Base-by-base conservation (phyloP, 1,140 invertebrate species). In the Ceratosolen fusciceps region DNA sequence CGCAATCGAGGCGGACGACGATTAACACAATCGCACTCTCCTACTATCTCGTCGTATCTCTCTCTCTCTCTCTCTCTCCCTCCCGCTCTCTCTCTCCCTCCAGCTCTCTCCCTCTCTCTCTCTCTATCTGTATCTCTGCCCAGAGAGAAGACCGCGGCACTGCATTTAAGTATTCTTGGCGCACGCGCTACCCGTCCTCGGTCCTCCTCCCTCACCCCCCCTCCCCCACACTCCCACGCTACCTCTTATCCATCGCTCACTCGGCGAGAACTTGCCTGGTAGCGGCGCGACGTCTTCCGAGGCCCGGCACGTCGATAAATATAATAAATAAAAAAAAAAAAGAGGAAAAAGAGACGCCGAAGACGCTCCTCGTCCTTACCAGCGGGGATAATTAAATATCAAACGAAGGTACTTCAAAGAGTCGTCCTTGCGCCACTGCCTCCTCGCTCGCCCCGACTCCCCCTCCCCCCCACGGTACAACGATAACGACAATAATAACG, bases 361-460 rank as follows among this genome's bases (percentile, higher is more conserved):
- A 72, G 37, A 26, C 70, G 73, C 70, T 75, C 75, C 37, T 75
- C 79, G 71, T 75, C 75, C 37, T 75, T 73, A 75, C 75, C 71
- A 71, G 73, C 73, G 52, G 62, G 62, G 49, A 79, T 74, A 79
- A 79, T 56, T 47, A 68, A 79, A 79, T 79, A 74, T 70, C 60
- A 74, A 74, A 74, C 47, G 68, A 71, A 54, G 62, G 73, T 52
- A 74, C 78, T 74, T 79, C 78, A 79, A 79, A 74, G 60, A 39
- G 39, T 37, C 12, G 76, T 29, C 54, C 54, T 60, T 47, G 10
- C 12, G 37, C 29, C 34, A n/a, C n/a, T n/a, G n/a, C n/a, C n/a
- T n/a, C n/a, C n/a, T n/a, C n/a, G n/a, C n/a, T 60, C 29, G 24
- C 56, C 56, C n/a, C n/a, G 56, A 7, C 39, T 43, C 39, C 5